Evolutionary conservation across 1,140 invertebrate genomes (phyloP).

Genomic region (Plectrocnemia conspersa): DNA sequence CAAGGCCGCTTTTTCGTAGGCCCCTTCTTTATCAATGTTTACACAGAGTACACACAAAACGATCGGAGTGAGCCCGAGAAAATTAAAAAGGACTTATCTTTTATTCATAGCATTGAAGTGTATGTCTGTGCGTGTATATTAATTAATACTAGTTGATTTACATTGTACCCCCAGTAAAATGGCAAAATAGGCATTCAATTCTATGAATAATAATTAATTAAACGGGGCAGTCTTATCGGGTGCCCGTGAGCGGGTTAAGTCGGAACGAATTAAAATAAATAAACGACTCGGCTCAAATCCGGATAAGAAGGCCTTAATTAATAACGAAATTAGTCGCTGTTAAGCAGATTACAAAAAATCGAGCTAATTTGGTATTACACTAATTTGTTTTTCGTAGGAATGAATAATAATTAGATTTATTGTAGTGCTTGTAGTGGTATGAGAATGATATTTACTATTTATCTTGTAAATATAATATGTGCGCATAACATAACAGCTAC

Average conservation of each 20-base stretch:
- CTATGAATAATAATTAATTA: slow-evolving; percentile 25
- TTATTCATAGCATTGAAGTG: slow-evolving; percentile 8
- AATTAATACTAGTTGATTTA: slow-evolving; percentile 19
- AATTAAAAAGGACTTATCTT: slow-evolving; percentile 20
- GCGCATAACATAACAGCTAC: too few relatives aligned
- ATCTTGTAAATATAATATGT: too few relatives aligned
- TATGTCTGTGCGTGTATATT: too few relatives aligned
- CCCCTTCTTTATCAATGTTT: slow-evolving; percentile 19
- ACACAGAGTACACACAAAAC: slow-evolving; percentile 9
- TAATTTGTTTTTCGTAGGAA: too few relatives aligned
- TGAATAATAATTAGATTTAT: too few relatives aligned
- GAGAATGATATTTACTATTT: too few relatives aligned
- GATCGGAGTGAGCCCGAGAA: slow-evolving; percentile 9
- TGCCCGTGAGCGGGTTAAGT: slow-evolving; percentile 1
- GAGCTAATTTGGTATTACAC: too few relatives aligned
- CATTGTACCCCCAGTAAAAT: background rate
- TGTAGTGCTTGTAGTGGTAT: too few relatives aligned
- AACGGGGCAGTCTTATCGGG: background rate
- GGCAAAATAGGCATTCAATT: slow-evolving; percentile 8
- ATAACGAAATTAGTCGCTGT: too few relatives aligned
- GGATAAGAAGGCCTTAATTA: too few relatives aligned
- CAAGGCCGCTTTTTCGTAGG: slow-evolving; percentile 7
- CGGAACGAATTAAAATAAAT: slow-evolving; percentile 16
- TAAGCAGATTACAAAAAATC: too few relatives aligned
- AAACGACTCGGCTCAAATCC: slow-evolving; percentile 2